Conservation (phyloP, 2,113 vertebrate genomes). For the Brachyhypopomus occidentalis region DNA sequence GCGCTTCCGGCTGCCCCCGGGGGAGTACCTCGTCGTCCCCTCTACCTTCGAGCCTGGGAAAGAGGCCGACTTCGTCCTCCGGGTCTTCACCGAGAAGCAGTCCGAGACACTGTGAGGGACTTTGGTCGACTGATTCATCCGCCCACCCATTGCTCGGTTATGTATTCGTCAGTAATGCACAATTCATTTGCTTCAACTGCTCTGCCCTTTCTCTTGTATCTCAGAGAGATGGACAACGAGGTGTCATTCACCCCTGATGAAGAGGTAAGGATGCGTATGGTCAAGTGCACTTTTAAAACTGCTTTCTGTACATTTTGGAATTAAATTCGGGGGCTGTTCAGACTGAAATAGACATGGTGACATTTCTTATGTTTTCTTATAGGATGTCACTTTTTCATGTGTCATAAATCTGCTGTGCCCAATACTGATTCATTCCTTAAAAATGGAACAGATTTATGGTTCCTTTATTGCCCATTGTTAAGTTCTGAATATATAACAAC, state of each 20-base stretch:
- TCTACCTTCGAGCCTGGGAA: constrained; percentile 82
- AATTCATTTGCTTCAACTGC: background rate
- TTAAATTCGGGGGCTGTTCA: too few species aligned
- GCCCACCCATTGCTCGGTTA: background rate
- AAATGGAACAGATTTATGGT: too few species aligned
- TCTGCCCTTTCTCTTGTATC: constrained; percentile 2
- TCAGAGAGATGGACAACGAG: constrained; percentile 84
- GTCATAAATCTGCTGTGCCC: too few species aligned
- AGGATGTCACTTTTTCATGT: too few species aligned
- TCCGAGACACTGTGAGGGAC: constrained; percentile 77
- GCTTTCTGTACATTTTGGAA: background rate
- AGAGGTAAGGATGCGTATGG: constrained; percentile 72
- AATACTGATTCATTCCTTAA: too few species aligned
- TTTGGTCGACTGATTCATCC: background rate
- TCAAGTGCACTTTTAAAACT: background rate
- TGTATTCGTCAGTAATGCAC: too few species aligned
- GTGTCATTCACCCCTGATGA: constrained; percentile 74
- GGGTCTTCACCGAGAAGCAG: constrained; percentile 85
- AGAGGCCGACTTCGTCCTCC: constrained; percentile 82
- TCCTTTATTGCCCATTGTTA: too few species aligned
- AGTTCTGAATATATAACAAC: too few species aligned
- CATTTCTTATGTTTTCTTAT: too few species aligned
- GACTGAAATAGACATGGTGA: too few species aligned
- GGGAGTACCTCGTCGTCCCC: constrained; percentile 83
- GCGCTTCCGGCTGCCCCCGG: constrained; percentile 79